Conservation (phyloP, 2,888 invertebrate genomes). For the Mimachlamys varia region DNA sequence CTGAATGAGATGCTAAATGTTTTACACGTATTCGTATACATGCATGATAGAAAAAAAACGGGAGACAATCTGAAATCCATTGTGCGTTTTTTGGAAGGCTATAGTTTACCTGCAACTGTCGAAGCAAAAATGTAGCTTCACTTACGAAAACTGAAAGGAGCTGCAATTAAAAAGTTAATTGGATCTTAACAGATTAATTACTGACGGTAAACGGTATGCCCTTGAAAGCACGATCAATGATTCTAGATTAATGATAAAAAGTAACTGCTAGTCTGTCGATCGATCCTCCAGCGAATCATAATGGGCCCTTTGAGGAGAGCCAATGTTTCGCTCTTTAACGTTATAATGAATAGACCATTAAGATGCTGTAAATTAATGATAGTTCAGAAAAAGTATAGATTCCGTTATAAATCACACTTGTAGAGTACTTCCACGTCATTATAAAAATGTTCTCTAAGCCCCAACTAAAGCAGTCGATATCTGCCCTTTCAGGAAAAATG, state of each 20-base stretch:
- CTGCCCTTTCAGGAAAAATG: background rate
- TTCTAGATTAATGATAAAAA: background rate
- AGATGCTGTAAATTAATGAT: background rate
- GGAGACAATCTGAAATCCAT: too few relatives aligned
- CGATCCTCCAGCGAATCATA: background rate
- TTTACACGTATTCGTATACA: too few relatives aligned
- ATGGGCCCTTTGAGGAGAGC: background rate
- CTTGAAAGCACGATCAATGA: background rate
- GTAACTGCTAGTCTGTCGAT: conserved; percentile 8
- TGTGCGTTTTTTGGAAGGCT: too few relatives aligned
- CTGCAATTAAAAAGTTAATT: background rate
- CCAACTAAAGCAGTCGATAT: background rate
- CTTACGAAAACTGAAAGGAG: background rate
- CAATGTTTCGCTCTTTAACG: background rate
- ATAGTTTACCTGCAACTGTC: too few relatives aligned
- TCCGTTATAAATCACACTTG: background rate
- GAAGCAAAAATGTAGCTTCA: too few relatives aligned
- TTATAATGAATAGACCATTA: conserved; percentile 29
- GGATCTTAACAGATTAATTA: background rate
- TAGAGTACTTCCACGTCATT: background rate
- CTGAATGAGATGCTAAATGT: too few relatives aligned
- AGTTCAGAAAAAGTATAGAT: conserved; percentile 4
- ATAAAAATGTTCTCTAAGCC: conserved; percentile 7
- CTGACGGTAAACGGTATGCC: background rate
- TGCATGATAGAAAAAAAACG: too few relatives aligned